These are phyloP conservation scores for Drosophila colorata DNA, from an alignment of 2,888 invertebrate genomes.

Conservation along the genomic window DNA sequence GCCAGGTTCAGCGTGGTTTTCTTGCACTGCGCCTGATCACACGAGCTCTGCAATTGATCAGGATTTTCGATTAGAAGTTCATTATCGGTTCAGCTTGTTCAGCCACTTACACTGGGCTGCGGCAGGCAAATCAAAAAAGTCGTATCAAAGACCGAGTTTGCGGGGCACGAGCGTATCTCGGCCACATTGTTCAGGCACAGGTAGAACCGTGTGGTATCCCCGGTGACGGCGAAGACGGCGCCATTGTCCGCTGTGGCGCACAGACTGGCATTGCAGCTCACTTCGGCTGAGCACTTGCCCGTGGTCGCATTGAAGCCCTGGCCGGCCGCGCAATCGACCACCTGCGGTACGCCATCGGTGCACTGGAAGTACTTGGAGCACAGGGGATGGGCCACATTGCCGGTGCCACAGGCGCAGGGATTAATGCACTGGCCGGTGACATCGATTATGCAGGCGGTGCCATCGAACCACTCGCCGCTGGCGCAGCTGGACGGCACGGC, in stretches of 20 bases:
- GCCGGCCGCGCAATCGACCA: constrained; percentile 63
- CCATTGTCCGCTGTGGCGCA: constrained; percentile 61
- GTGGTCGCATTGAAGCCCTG: constrained; percentile 63
- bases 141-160: constrained; percentile 28
- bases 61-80: not conserved
- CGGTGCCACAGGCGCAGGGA: constrained; percentile 67
- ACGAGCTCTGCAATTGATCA: constrained; percentile 48
- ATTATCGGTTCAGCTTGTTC: no score
- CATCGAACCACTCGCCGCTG: constrained; percentile 68
- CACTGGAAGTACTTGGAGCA: constrained; percentile 79
- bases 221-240: constrained; percentile 54
- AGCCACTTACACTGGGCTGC: constrained; percentile 68
- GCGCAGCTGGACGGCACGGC: constrained; percentile 55
- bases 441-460: constrained; percentile 62
- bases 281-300: constrained; percentile 50
- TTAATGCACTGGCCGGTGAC: constrained; percentile 75
- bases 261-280: constrained; percentile 51
- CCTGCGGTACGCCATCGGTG: constrained; percentile 60
- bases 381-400: constrained; percentile 73
- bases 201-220: constrained; percentile 62
- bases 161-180: constrained; percentile 43
- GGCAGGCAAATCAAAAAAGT: constrained; percentile 41
- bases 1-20: not conserved
- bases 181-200: constrained; percentile 54
- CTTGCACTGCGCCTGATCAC: constrained; percentile 57